Conservation (phyloP, 2,113 vertebrate species). For the Campylomormyrus tamandua region DNA sequence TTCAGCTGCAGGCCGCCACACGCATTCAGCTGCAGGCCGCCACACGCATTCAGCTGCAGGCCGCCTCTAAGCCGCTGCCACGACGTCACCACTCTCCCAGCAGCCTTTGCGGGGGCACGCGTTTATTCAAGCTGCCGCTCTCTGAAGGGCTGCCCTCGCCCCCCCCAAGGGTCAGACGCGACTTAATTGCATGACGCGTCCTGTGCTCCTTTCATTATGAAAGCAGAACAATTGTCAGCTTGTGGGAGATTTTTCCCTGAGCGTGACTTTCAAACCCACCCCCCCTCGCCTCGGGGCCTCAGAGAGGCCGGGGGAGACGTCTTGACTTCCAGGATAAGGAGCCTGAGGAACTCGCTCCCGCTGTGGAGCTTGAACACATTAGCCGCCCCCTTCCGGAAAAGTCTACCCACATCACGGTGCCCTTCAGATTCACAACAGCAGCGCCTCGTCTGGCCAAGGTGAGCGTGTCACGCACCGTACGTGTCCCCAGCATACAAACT, state of each 20-base stretch:
- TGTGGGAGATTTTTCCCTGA: background rate
- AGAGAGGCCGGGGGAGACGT: background rate
- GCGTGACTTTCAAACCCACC: conserved; percentile 5
- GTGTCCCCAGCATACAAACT: background rate
- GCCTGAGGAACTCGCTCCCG: background rate
- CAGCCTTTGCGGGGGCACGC: background rate
- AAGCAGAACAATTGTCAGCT: conserved; percentile 6
- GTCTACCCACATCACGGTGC: background rate
- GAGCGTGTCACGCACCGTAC: background rate
- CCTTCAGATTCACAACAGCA: background rate
- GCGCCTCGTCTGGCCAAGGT: background rate
- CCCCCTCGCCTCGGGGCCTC: background rate
- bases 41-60: background rate
- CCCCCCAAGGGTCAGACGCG: background rate
- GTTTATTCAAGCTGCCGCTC: conserved; percentile 4
- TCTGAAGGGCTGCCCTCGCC: background rate
- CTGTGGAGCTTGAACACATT: background rate
- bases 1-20: background rate
- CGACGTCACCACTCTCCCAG: background rate
- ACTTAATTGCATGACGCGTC: conserved; percentile 12
- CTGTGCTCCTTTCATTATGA: background rate
- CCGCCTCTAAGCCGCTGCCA: background rate
- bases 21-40: background rate
- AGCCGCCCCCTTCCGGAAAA: background rate
- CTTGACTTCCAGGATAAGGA: background rate